Evolutionary conservation across 2,797 vertebrate genomes (phyloP), one percentile per base, ranked within the genome.

Genomic region (Crocidura indochinensis): DNA sequence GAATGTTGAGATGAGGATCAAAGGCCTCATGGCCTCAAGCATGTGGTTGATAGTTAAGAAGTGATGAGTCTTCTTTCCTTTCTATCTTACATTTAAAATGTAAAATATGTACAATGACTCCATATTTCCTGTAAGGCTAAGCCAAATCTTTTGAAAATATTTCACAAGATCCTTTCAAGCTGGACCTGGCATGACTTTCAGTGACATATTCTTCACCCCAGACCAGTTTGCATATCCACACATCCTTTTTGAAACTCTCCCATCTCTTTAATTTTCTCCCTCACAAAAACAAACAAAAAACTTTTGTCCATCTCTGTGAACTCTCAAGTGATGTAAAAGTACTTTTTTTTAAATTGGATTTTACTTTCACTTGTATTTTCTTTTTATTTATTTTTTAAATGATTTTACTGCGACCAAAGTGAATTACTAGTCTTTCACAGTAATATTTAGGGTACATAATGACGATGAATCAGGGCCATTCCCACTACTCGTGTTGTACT

Each of bases 161-260:
- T 10, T 85, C 84, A 44, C 2, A 68, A 84, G 15, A 84, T 17
- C 20, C 46, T 71, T 4, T 76, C 71, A 62, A 2, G 46, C 31
- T 49, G 53, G 11, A 72, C 65, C 27, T 27, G 46, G 6, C 12
- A 46, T 12, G 2, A 6, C 38, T 87, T 71, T 80, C n/a, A 85
- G 64, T 10, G 27, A 90, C 47, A 31, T 53, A 8, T 27, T 84
- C 27, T 92, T 90, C 56, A 77, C 8, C 44, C 60, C n/a, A 84
- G 44, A 26, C 22, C 49, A 77, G 60, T 22, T 51, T 38, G 38
- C 38, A 38, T 38, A 38, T 53, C 75, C 11, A 81, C 53, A 10
- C 8, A 46, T 86, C 6, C 8, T 24, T 64, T 87, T 29, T 47
- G 19, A 84, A 80, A 74, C 8, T 8, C 20, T 72, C 27, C 49